Percentiles rank a stretch among this genome's conserved stretches.
phyloP scores from a whole-genome alignment of 2,888 invertebrate species.

The Eilema sororculum region DNA sequence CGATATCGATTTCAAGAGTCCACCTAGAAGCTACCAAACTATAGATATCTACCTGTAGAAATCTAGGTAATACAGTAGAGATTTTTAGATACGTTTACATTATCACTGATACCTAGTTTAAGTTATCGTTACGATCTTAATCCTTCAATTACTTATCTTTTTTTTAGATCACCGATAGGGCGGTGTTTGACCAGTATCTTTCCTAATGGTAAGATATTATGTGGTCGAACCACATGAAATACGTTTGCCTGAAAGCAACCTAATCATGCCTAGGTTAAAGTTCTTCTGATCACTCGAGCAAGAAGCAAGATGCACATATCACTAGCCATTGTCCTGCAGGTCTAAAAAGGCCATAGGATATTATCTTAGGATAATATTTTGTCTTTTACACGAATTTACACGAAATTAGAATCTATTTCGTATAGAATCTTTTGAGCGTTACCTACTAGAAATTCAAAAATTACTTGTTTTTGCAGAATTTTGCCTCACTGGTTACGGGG shows the following conservation, averaged over 20 bases:
- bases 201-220: neutral
- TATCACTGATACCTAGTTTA: neutral
- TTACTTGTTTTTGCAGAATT: too few species aligned
- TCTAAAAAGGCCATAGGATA: too few species aligned
- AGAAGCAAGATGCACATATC: neutral
- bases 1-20: conserved; percentile 17
- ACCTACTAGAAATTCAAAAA: too few species aligned
- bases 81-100: neutral
- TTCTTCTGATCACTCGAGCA: neutral
- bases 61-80: neutral
- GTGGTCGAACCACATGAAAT: neutral
- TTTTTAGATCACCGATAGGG: conserved; percentile 1
- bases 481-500: too few species aligned
- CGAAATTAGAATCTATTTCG: too few species aligned
- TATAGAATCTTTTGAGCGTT: too few species aligned
- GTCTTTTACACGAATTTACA: too few species aligned
- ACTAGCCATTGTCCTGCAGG: too few species aligned
- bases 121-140: neutral
- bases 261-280: neutral
- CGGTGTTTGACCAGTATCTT: neutral
- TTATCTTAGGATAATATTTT: too few species aligned
- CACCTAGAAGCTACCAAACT: neutral
- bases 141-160: neutral
- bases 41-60: too few species aligned
- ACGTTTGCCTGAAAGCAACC: neutral